Conservation (phyloP, 2,888 invertebrate species). For the Chloromyia formosa region DNA sequence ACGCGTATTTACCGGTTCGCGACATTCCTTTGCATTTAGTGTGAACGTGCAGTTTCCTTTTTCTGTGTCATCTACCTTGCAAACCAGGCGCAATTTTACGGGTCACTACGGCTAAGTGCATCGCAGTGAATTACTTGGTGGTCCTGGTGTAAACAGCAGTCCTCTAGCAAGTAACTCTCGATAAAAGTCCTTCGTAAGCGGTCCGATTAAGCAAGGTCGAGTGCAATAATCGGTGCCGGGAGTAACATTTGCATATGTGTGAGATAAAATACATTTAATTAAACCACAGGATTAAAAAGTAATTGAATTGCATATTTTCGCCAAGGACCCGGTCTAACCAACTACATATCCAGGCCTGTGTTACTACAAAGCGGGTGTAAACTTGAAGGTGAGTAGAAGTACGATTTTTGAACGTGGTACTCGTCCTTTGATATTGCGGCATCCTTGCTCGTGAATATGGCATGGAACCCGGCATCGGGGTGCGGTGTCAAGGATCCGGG, state of each 20-base stretch:
- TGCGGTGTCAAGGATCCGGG: not conserved
- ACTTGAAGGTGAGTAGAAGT: conserved; percentile 29
- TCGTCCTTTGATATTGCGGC: conserved; percentile 7
- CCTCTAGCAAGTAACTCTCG: too few relatives aligned
- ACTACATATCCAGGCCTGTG: not conserved
- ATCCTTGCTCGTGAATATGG: conserved; percentile 15
- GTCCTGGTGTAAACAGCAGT: too few relatives aligned
- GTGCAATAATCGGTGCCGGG: not conserved
- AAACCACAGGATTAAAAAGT: conserved; percentile 24
- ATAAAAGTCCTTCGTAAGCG: too few relatives aligned
- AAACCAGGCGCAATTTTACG: too few relatives aligned
- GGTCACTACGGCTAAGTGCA: too few relatives aligned
- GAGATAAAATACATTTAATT: conserved; percentile 16
- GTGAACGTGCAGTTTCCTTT: too few relatives aligned
- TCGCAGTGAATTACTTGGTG: too few relatives aligned
- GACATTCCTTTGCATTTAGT: too few relatives aligned
- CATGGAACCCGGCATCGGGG: not conserved
- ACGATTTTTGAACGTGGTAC: conserved; percentile 6
- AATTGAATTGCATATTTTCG: conserved; percentile 29
- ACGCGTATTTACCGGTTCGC: too few relatives aligned
- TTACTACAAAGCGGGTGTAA: not conserved
- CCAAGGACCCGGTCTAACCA: not conserved
- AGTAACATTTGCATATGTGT: not conserved
- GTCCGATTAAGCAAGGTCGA: not conserved
- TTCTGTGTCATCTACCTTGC: too few relatives aligned